These are phyloP conservation scores for Aplodontia rufa DNA, from an alignment of 2,113 vertebrate genomes.

Conservation along the genomic window DNA sequence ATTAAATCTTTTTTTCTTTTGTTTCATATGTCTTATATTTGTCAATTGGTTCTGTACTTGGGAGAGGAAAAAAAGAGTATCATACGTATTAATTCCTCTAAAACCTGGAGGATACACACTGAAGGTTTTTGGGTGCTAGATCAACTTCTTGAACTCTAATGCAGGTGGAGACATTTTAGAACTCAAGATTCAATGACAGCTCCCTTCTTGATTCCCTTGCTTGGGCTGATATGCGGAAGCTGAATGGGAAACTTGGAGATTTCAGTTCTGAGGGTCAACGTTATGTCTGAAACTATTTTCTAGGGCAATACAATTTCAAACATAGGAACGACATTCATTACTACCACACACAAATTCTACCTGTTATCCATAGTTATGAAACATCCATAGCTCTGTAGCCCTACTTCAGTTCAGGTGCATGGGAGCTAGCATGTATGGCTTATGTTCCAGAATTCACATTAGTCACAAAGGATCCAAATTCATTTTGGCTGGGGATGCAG, in stretches of 20 bases:
- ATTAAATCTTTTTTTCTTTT: not conserved
- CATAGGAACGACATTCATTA: fast-evolving
- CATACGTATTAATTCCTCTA: not conserved
- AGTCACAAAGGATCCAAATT: not conserved
- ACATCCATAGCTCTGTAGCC: not conserved
- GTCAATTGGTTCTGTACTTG: conserved; percentile 10
- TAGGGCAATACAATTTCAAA: not conserved
- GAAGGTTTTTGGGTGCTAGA: not conserved
- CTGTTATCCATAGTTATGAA: not conserved
- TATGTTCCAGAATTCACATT: not conserved
- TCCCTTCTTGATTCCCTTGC: too few species aligned
- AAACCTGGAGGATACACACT: not conserved
- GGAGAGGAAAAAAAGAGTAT: not conserved
- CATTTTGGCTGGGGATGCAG: not conserved
- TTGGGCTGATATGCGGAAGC: not conserved
- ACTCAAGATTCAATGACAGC: not conserved
- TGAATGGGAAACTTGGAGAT: not conserved
- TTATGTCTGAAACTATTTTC: not conserved
- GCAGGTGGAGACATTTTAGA: not conserved
- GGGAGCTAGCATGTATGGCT: not conserved
- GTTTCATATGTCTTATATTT: not conserved
- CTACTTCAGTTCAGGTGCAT: not conserved
- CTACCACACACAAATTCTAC: not conserved
- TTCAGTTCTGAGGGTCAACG: too few species aligned
- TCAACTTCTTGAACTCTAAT: not conserved